Conservation (phyloP, 2,888 invertebrate genomes). For the Thymelicus sylvestris region DNA sequence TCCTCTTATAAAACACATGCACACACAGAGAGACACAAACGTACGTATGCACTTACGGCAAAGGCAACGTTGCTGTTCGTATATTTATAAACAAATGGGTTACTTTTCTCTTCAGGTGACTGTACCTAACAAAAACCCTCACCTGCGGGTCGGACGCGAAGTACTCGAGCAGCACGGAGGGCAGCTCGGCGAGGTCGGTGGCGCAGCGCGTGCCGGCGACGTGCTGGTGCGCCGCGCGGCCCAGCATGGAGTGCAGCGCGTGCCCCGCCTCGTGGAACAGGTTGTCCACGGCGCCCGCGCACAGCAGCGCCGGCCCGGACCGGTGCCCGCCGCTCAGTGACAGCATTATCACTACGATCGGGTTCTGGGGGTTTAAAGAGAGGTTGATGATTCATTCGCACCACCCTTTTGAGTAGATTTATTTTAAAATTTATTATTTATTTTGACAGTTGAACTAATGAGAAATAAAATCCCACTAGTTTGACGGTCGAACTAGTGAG, state of each 20-base stretch:
- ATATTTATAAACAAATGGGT: no score
- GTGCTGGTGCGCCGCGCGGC: slow-evolving; percentile 97
- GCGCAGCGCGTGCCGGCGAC: slow-evolving; percentile 98
- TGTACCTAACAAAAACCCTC: background rate
- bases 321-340: slow-evolving; percentile 91
- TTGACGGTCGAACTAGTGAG: no score
- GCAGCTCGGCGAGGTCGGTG: slow-evolving; percentile 99
- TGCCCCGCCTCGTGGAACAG: slow-evolving; percentile 99
- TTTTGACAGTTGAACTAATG: no score
- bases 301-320: slow-evolving; percentile 90
- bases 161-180: slow-evolving; percentile 99
- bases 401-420: no score
- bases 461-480: no score
- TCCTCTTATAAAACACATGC: no score
- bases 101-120: no score
- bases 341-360: slow-evolving; percentile 96
- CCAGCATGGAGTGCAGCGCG: slow-evolving; percentile 99
- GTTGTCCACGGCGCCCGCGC: slow-evolving; percentile 95
- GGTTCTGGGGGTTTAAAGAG: slow-evolving; percentile 81
- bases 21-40: no score
- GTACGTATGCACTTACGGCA: no score
- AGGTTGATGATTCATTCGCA: no score
- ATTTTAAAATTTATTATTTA: no score
- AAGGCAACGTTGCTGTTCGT: no score
- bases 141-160: slow-evolving; percentile 95